phyloP scores from a whole-genome alignment of 1,140 invertebrate genomes.

The Apolygus lucorum region DNA sequence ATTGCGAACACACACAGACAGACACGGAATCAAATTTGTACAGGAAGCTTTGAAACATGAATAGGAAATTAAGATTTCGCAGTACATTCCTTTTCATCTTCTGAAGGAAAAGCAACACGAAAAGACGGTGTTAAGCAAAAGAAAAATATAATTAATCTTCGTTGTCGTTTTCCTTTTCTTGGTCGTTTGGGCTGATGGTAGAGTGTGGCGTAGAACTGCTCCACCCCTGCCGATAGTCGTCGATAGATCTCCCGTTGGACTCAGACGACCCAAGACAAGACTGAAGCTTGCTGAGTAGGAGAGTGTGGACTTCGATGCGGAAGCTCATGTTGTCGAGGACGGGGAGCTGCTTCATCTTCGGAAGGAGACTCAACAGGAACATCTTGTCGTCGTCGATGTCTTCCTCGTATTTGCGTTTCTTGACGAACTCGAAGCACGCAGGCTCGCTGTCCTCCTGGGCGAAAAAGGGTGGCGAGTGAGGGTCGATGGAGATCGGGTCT shows the following conservation, averaged over 20 bases:
- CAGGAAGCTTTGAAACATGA: no score
- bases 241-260: neutral
- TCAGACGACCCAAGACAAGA: neutral
- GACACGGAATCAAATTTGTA: no score
- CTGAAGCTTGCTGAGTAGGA: slow-evolving; percentile 24
- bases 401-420: slow-evolving; percentile 12
- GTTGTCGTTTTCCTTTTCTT: neutral
- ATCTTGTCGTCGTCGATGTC: slow-evolving; percentile 28
- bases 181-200: neutral
- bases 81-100: no score
- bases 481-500: slow-evolving; percentile 1
- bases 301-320: slow-evolving; percentile 25
- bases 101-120: no score
- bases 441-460: neutral
- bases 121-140: no score
- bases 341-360: slow-evolving; percentile 27
- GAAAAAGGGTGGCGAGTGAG: neutral
- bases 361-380: slow-evolving; percentile 28
- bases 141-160: no score
- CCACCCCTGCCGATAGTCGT: neutral
- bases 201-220: neutral
- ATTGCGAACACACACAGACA: no score
- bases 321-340: slow-evolving; percentile 26
- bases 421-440: neutral
- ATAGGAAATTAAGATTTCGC: no score